A percentile compares a stretch with the other conserved stretches of the same genome.
Conservation (phyloP, 1,140 invertebrate species). For the Lordiphosa mommai region DNA sequence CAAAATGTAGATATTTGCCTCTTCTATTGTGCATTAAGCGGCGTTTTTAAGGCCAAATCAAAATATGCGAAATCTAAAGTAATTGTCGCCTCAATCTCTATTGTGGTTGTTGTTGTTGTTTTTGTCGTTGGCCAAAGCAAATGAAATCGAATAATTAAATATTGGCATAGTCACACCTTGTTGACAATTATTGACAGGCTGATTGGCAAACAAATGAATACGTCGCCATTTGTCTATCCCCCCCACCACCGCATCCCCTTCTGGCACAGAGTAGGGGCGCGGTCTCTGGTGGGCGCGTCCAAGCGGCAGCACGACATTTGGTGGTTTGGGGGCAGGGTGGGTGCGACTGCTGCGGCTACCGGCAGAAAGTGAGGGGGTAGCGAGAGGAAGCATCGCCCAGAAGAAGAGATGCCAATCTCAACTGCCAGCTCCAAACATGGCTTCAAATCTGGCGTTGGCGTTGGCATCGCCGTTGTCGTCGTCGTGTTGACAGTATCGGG, state of each 20-base stretch:
- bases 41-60: too few relatives aligned
- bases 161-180: conserved; percentile 77
- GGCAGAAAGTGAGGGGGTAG: conserved; percentile 23
- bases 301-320: conserved; percentile 33
- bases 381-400: conserved; percentile 26
- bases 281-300: conserved; percentile 27
- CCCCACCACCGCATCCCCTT: background rate
- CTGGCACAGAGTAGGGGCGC: conserved; percentile 7
- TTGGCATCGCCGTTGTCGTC: conserved; percentile 22
- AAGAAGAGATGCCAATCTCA: conserved; percentile 33
- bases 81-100: conserved; percentile 22
- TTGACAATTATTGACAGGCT: conserved; percentile 78
- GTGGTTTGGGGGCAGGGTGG: conserved; percentile 13
- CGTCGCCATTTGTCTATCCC: conserved; percentile 44
- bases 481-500: conserved; percentile 39
- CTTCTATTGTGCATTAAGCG: too few relatives aligned
- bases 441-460: conserved; percentile 1
- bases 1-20: too few relatives aligned
- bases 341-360: background rate
- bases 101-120: conserved; percentile 7
- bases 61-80: too few relatives aligned
- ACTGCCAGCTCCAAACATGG: conserved; percentile 28
- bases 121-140: conserved; percentile 35
- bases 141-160: conserved; percentile 77
- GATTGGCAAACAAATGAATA: conserved; percentile 76